Evolutionary conservation across 2,113 vertebrate species (phyloP).

Genomic region (Malurus melanocephalus): DNA sequence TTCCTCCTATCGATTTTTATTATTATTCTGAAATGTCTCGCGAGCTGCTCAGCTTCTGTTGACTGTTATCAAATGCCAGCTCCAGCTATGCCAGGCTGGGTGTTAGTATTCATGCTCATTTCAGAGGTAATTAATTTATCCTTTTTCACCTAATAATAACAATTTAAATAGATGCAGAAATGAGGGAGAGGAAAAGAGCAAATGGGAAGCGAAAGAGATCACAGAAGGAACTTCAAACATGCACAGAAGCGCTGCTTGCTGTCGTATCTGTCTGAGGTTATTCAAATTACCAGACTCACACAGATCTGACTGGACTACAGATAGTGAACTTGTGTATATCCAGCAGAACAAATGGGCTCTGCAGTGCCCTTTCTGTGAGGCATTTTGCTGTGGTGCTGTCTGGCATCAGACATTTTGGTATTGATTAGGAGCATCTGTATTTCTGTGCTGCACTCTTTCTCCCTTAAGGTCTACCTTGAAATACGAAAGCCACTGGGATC

Average conservation of each 20-base stretch:
- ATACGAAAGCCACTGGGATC: not conserved
- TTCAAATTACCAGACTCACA: conserved; percentile 10
- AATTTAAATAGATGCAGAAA: not conserved
- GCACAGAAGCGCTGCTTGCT: not conserved
- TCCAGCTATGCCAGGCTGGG: not conserved
- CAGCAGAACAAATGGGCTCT: conserved; percentile 36
- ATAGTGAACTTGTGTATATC: conserved; percentile 15
- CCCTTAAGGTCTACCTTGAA: not conserved
- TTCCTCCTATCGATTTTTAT: conserved; percentile 32
- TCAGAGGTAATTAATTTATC: conserved; percentile 45
- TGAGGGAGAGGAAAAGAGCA: not conserved
- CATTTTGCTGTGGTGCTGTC: not conserved
- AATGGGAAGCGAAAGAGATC: not conserved
- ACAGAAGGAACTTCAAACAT: not conserved
- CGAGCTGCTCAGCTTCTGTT: not conserved
- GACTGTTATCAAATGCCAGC: conserved; percentile 13
- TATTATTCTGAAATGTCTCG: conserved; percentile 12
- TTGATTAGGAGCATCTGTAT: conserved; percentile 30
- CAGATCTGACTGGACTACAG: conserved; percentile 38
- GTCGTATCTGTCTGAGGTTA: not conserved
- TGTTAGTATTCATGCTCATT: not conserved
- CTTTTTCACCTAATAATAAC: conserved; percentile 14
- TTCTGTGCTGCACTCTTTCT: conserved; percentile 16
- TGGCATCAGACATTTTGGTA: not conserved
- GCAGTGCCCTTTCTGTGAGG: conserved; percentile 31